These are phyloP conservation scores for Auanema freiburgensis DNA, from an alignment of 2,888 invertebrate species.

Conservation along the genomic window DNA sequence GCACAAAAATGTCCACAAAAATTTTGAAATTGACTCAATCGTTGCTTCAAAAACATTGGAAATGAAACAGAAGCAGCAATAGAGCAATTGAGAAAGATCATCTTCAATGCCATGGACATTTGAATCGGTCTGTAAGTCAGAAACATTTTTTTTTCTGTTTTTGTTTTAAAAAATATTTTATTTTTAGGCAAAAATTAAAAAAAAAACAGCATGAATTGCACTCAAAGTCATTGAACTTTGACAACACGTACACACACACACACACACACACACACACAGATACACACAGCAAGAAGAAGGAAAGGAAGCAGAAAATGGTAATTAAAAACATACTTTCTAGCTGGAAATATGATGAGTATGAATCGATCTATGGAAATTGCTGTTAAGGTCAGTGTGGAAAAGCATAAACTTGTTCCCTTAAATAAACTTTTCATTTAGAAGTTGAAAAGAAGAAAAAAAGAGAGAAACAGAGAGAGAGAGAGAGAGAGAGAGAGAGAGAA, in stretches of 20 bases:
- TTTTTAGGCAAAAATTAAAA: background rate
- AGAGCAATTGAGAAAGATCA: conserved; percentile 50
- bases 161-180: no score
- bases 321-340: conserved; percentile 39
- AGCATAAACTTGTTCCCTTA: conserved; percentile 84
- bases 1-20: conserved; percentile 55
- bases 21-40: conserved; percentile 26
- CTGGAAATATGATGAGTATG: conserved; percentile 60
- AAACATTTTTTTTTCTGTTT: no score
- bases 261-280: no score
- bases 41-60: conserved; percentile 57
- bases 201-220: background rate
- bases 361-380: conserved; percentile 93
- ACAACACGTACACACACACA: no score
- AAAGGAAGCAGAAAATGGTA: background rate
- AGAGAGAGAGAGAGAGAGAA: no score
- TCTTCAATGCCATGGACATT: conserved; percentile 49
- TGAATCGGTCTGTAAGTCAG: conserved; percentile 51
- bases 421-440: conserved; percentile 19
- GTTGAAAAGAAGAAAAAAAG: background rate
- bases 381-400: conserved; percentile 91
- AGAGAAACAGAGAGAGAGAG: no score
- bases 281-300: no score
- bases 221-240: no score
- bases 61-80: conserved; percentile 53